phyloP scores from a whole-genome alignment of 2,113 vertebrate species.

The Nycticebus coucang region DNA sequence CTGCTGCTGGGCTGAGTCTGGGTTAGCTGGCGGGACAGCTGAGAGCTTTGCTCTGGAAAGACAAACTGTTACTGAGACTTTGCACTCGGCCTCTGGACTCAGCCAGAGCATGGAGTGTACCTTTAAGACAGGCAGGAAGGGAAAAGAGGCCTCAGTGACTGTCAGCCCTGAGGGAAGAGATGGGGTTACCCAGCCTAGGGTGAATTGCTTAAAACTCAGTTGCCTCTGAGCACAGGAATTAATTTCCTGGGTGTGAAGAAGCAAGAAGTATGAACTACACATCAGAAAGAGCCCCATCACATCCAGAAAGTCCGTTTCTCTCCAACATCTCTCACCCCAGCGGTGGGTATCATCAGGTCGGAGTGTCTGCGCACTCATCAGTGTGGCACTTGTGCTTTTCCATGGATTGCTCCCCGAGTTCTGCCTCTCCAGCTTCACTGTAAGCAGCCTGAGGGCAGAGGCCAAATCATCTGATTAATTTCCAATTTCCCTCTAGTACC shows the following conservation, averaged over 20 bases:
- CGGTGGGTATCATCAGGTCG: not conserved
- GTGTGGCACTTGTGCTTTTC: not conserved
- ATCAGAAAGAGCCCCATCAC: not conserved
- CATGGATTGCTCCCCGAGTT: not conserved
- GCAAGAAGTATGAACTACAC: not conserved
- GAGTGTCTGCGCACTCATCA: no score
- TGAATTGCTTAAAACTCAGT: not conserved
- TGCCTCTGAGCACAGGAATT: not conserved
- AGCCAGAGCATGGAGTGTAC: not conserved
- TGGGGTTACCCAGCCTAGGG: fast-evolving
- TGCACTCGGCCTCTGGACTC: not conserved
- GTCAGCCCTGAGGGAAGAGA: not conserved
- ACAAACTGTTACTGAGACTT: not conserved
- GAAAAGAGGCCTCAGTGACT: not conserved
- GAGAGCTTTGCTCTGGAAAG: not conserved
- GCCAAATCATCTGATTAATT: not conserved
- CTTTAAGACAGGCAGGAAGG: not conserved
- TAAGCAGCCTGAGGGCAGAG: not conserved
- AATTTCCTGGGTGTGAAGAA: not conserved
- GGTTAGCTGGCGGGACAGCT: not conserved
- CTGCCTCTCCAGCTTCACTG: not conserved
- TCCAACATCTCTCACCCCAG: not conserved
- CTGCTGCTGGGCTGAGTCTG: not conserved
- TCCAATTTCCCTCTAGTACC: not conserved
- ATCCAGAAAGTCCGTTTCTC: not conserved